Conservation (phyloP, 2,888 invertebrate genomes). For the Eupithecia insigniata region DNA sequence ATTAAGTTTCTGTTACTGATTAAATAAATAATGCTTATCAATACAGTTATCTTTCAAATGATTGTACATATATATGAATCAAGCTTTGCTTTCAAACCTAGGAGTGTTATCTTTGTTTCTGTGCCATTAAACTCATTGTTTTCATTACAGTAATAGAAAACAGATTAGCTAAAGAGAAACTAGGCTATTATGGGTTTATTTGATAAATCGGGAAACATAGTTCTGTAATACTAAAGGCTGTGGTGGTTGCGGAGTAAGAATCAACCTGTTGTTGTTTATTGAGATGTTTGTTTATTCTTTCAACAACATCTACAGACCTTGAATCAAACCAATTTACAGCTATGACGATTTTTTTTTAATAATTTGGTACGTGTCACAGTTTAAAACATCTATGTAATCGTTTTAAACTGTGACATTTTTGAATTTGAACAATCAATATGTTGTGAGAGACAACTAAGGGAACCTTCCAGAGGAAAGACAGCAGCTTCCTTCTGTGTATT, state of each 20-base stretch:
- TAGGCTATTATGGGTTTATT: background rate
- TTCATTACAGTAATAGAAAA: slow-evolving; percentile 8
- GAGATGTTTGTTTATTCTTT: too few species aligned
- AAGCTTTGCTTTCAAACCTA: slow-evolving; percentile 40
- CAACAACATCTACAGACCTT: too few species aligned
- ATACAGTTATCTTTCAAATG: slow-evolving; percentile 51
- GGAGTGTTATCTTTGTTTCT: slow-evolving; percentile 37
- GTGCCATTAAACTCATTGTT: slow-evolving; percentile 10
- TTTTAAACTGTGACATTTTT: too few species aligned
- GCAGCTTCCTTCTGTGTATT: background rate
- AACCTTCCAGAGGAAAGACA: background rate
- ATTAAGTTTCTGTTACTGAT: slow-evolving; percentile 21
- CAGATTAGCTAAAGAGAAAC: background rate
- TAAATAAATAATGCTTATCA: slow-evolving; percentile 54
- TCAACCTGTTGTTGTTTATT: too few species aligned
- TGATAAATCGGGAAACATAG: background rate
- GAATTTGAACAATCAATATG: too few species aligned
- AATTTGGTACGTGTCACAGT: too few species aligned
- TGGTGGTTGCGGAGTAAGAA: background rate
- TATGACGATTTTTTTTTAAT: too few species aligned
- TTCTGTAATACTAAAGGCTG: background rate
- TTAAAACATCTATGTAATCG: too few species aligned
- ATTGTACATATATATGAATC: slow-evolving; percentile 36
- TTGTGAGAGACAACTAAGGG: background rate
- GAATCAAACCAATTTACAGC: too few species aligned